Evolutionary conservation across 1,140 invertebrate species (phyloP), one percentile per base, ranked within the genome.

Genomic region (Aricia agestis): DNA sequence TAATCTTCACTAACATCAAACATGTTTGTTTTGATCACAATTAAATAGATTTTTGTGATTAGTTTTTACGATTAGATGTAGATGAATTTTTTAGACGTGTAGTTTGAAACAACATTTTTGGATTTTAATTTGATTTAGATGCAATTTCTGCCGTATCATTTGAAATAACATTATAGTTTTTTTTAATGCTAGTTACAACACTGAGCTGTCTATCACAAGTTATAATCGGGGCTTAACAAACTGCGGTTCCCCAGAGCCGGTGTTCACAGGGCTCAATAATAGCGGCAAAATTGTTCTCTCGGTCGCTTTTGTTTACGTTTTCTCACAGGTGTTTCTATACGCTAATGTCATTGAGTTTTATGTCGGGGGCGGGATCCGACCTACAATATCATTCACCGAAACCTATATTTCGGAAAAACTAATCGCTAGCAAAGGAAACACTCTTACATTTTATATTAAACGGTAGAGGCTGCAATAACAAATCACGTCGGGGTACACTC

Each of bases 241-340:
- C 19, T 2, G 18, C 18, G 3, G 59, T 63, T 19, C 59, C 66
- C 52, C 68, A 75, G 68, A 31, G 61, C 63, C 69, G 52, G 72
- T 74, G 69, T 77, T 77, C 76, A 77, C 74, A 74, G 66, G 57
- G 66, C 41, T 42, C 74, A 77, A 72, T 73, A 66, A 69, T 73
- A 68, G 70, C 65, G 68, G 68, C 71, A 68, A 73, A 78, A 79
- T 71, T 76, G 75, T 77, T 74, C 76, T 63, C 71, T 76, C 72
- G 72, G 72, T 68, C 67, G 72, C 82, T 84, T 86, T 89, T 89
- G 86, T 88, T 84, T 84, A 79, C 71, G 81, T 85, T 78, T 89
- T 91, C 89, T 84, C 89, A 91, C 87, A 91, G 82, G 81, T 90
- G 86, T 89, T 89, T 87, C 82, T 82, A 78, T 76, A 76, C 69